Evolutionary conservation across 1,140 invertebrate species (phyloP), one percentile per base, ranked within the genome.

Genomic region (Drosophila bipectinata): DNA sequence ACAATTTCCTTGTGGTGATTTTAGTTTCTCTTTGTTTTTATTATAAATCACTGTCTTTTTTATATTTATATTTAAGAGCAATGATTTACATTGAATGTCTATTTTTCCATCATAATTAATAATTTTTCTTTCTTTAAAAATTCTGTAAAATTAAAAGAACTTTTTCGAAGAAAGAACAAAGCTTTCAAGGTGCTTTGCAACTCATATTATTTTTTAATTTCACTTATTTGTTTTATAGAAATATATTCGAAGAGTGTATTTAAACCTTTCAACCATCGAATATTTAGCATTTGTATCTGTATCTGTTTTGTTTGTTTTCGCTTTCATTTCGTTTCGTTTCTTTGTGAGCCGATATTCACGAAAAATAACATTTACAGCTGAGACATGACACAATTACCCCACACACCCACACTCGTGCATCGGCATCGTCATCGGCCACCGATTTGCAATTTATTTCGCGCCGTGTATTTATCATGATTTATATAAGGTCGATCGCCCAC

Each of bases 311-410:
- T 45, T 39, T 57, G 39, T 52, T 67, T 67, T 74, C 28, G 60
- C 52, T 55, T 54, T 45, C 51, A n/a, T 26, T 54, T 45, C 51
- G 15, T 26, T 54, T 45, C 51, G 15, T 26, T 55, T 63, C 62
- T 56, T 79, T 75, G 66, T 75, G 26, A n/a, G 24, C 6, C 41
- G 15, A 44, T 18, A 44, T 18, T 7, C n/a, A 44, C 14, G 4
- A 14, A 44, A 9, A 37, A 39, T 1, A 28, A 44, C 18, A 55
- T 44, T 44, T 30, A 71, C 44, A 61, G 57, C 53, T 55, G 44
- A 72, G 39, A 58, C 61, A 62, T 55, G 44, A 72, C 44, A 58
- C 61, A 62, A 66, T 75, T 80, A 59, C 18, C 18, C 1, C 18
- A 18, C 26, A 47, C 41, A 53, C 26, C 24, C 15, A 51, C 52